Base-by-base conservation (phyloP, 2,797 vertebrate species). In the Sciurus carolinensis region DNA sequence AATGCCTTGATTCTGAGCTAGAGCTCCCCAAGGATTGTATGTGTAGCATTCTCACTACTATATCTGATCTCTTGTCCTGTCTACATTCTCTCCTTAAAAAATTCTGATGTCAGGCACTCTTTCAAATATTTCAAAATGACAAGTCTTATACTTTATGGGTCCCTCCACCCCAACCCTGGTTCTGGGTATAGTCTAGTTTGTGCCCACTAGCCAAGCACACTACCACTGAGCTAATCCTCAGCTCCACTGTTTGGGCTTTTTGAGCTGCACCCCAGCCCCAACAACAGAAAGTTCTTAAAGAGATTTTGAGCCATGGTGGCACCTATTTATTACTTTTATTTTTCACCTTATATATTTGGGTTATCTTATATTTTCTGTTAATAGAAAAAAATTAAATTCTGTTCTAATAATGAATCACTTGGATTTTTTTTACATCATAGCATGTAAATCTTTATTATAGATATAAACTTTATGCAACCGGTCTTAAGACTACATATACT, bases 331-430 rank as follows among this genome's bases (percentile, higher is more conserved):
- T 87, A 44, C 11, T 84, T 84, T 93, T 57, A 54, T 94, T 79
- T 86, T 69, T 81, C 69, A 62, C 7, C 8, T 90, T 6, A 18
- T 73, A 66, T 47, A 5, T 92, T 80, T 95, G 57, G 15, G 24
- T 84, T 4, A 36, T 80, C 33, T 47, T 75, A 42, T 13, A 12
- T 52, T 69, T 94, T 80, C 94, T 76, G 30, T 85, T 91, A 88
- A 64, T 79, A 80, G 72, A 71, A 96, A 85, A 84, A 87, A 93
- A 42, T 93, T 71, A 80, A 71, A 95, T 15, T 90, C n/a, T 47
- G 8, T 69, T 94, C 50, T 89, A 57, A 54, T 69, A 91, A 75
- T 88, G 80, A 69, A 42, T 80, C 39, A 47, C 62, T 76, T 81
- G 7, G 12, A 76, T 90, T 96, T 96, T 47, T 47, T 47, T 47